phyloP scores from a whole-genome alignment of 2,113 vertebrate genomes.

The Phodopus roborovskii region DNA sequence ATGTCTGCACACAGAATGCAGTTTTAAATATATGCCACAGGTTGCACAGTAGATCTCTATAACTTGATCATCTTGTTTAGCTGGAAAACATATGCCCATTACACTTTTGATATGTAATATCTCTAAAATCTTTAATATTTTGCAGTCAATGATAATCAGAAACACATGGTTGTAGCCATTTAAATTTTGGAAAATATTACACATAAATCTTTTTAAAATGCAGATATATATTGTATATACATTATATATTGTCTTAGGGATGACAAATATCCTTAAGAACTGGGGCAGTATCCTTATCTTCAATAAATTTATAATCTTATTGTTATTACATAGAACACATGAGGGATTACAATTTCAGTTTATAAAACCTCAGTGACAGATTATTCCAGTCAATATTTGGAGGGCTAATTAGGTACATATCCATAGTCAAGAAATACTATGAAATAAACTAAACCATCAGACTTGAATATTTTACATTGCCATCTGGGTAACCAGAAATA shows the following conservation, averaged over 20 bases:
- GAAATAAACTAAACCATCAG: neutral
- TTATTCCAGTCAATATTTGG: neutral
- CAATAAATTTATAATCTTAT: neutral
- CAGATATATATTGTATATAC: neutral
- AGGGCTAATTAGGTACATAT: neutral
- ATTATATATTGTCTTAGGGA: neutral
- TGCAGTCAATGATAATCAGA: neutral
- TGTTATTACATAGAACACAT: neutral
- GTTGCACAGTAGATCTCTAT: neutral
- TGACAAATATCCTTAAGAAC: neutral
- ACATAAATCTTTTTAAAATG: neutral
- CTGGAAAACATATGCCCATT: neutral
- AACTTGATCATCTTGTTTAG: neutral
- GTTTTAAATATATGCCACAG: neutral
- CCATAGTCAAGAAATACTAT: neutral
- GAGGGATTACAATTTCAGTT: neutral
- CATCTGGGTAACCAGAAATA: neutral
- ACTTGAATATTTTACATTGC: neutral
- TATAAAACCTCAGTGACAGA: neutral
- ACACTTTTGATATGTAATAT: neutral
- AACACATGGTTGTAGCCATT: neutral
- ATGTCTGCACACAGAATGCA: neutral
- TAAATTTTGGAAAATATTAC: neutral
- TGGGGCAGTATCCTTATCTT: no score
- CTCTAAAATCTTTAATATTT: neutral